These are phyloP conservation scores for Drosophila sproati DNA, from an alignment of 1,140 invertebrate genomes.

Conservation along the genomic window DNA sequence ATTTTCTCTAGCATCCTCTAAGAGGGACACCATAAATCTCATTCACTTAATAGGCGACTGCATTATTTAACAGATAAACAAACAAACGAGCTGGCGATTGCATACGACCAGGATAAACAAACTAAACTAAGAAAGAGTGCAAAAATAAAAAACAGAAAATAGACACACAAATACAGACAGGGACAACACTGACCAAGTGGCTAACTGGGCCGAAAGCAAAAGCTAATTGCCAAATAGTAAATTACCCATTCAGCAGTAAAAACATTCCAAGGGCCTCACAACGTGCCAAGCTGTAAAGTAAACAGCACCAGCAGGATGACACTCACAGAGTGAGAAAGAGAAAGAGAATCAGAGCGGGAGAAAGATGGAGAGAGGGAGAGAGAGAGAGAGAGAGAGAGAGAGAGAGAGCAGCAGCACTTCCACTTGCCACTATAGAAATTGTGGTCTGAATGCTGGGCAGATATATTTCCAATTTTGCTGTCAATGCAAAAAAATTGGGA, in stretches of 20 bases:
- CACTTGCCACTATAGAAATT: constrained; percentile 36
- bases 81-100: constrained; percentile 67
- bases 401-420: constrained; percentile 36
- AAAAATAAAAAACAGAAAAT: constrained; percentile 1
- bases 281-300: constrained; percentile 55
- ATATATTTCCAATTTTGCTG: constrained; percentile 82
- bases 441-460: constrained; percentile 69
- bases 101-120: constrained; percentile 19
- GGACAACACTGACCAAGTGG: constrained; percentile 9
- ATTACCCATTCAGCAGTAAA: constrained; percentile 83
- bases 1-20: constrained; percentile 26
- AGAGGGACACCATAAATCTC: constrained; percentile 69
- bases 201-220: constrained; percentile 67
- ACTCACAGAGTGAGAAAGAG: constrained; percentile 5
- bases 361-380: constrained; percentile 40
- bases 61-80: constrained; percentile 83
- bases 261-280: constrained; percentile 64
- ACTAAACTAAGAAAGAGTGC: constrained; percentile 15
- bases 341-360: neutral
- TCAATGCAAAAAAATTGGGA: constrained; percentile 75
- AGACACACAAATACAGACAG: constrained; percentile 16
- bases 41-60: constrained; percentile 80
- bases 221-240: constrained; percentile 83
- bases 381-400: neutral
- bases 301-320: constrained; percentile 39